Percentiles rank a stretch among this genome's conserved stretches.
Conservation (phyloP, 2,888 invertebrate species). For the Entomobrya multifasciata region DNA sequence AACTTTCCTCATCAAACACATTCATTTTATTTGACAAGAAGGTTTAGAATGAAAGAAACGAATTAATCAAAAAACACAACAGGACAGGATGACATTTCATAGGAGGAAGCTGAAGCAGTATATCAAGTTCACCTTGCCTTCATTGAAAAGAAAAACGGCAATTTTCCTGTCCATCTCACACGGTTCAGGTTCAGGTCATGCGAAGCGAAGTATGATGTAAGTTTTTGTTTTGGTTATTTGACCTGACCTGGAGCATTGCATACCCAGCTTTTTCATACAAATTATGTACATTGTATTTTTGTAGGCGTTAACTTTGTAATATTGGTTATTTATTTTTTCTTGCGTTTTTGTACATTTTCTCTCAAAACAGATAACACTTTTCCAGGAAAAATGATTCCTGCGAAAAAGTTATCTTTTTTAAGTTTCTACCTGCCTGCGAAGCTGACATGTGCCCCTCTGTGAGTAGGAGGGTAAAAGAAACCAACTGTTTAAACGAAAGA, state of each 20-base stretch:
- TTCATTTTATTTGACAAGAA: neutral
- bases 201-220: neutral
- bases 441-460: slow-evolving; percentile 42
- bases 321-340: too few species aligned
- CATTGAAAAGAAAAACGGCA: slow-evolving; percentile 27
- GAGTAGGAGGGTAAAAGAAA: slow-evolving; percentile 26
- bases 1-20: neutral
- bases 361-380: too few species aligned
- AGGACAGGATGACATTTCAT: slow-evolving; percentile 49
- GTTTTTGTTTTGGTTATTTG: neutral
- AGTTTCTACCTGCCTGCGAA: neutral
- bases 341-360: too few species aligned
- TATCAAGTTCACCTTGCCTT: neutral
- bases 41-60: slow-evolving; percentile 45
- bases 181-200: neutral
- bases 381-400: slow-evolving; percentile 13
- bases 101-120: slow-evolving; percentile 6
- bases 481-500: neutral
- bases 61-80: slow-evolving; percentile 51
- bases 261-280: neutral
- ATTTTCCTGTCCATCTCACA: slow-evolving; percentile 48
- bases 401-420: neutral
- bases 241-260: slow-evolving; percentile 32
- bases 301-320: neutral
- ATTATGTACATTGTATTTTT: neutral